phyloP scores from a whole-genome alignment of 1,140 invertebrate genomes.

The Thrips palmi region DNA sequence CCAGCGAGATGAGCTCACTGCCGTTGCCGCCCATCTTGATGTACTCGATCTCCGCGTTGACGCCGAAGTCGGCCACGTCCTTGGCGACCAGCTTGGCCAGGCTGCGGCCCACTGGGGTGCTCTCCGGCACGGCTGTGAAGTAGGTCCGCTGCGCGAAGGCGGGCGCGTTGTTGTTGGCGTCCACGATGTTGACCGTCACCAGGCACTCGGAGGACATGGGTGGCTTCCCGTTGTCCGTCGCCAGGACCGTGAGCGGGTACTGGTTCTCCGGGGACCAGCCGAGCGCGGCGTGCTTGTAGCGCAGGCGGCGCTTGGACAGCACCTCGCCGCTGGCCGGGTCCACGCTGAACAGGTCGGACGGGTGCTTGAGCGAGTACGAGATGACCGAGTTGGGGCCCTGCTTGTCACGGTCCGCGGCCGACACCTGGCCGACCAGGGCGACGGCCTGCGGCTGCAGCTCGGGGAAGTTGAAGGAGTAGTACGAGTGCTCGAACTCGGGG shows the following conservation, averaged over 20 bases:
- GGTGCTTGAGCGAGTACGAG: conserved; percentile 75
- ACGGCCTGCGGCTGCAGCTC: conserved; percentile 61
- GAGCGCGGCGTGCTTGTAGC: conserved; percentile 60
- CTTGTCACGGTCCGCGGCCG: conserved; percentile 75
- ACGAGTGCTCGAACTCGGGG: conserved; percentile 73
- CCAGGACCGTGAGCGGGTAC: conserved; percentile 66
- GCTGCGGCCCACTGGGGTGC: conserved; percentile 43
- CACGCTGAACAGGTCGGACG: conserved; percentile 76
- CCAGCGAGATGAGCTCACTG: conserved; percentile 55
- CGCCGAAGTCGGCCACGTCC: conserved; percentile 60
- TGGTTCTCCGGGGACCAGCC: conserved; percentile 71
- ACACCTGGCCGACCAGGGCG: conserved; percentile 72
- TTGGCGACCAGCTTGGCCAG: conserved; percentile 52
- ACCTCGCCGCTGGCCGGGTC: conserved; percentile 81
- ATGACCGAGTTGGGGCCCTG: conserved; percentile 86
- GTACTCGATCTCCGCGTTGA: conserved; percentile 78
- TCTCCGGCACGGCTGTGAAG: conserved; percentile 65
- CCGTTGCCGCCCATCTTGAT: conserved; percentile 56
- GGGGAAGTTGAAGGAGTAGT: conserved; percentile 78
- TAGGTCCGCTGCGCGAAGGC: conserved; percentile 54
- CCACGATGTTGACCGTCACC: conserved; percentile 73
- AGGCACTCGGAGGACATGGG: conserved; percentile 68
- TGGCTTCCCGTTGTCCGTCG: conserved; percentile 84
- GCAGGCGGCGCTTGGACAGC: conserved; percentile 60
- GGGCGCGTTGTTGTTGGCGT: conserved; percentile 78